These are phyloP conservation scores for Gymnorhina tibicen DNA, from an alignment of 2,113 vertebrate genomes.

Conservation along the genomic window DNA sequence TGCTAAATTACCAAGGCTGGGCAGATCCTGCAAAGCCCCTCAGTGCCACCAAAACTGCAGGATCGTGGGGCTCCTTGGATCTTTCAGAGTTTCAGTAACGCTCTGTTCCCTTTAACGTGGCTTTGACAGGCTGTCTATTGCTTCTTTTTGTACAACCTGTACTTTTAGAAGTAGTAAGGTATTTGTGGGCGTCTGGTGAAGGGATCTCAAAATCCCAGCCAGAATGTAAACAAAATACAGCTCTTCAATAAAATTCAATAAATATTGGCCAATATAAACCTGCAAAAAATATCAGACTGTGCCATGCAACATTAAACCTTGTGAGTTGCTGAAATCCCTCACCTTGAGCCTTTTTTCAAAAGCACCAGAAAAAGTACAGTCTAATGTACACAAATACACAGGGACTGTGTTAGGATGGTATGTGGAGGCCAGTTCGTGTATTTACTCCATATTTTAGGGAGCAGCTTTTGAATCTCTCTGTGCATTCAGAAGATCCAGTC, in stretches of 20 bases:
- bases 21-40: not conserved
- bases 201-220: slow-evolving; percentile 62
- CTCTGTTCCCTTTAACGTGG: not conserved
- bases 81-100: not conserved
- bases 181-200: slow-evolving; percentile 54
- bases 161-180: slow-evolving; percentile 49
- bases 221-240: slow-evolving; percentile 68
- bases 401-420: not conserved
- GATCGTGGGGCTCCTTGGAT: not conserved
- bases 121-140: slow-evolving; percentile 33
- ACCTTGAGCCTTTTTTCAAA: slow-evolving; percentile 37
- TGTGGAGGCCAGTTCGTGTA: not conserved
- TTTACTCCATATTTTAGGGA: not conserved
- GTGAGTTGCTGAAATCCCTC: slow-evolving; percentile 49
- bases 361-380: not conserved
- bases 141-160: slow-evolving; percentile 50
- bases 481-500: not conserved
- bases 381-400: not conserved
- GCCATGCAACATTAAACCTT: slow-evolving; percentile 57
- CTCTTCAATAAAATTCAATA: slow-evolving; percentile 62
- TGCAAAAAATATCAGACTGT: slow-evolving; percentile 16
- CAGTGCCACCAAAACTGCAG: not conserved
- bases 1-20: not conserved
- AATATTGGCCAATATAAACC: slow-evolving; percentile 60
- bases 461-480: not conserved